Base-by-base conservation (phyloP, 2,797 vertebrate genomes). In the Fratercula arctica region DNA sequence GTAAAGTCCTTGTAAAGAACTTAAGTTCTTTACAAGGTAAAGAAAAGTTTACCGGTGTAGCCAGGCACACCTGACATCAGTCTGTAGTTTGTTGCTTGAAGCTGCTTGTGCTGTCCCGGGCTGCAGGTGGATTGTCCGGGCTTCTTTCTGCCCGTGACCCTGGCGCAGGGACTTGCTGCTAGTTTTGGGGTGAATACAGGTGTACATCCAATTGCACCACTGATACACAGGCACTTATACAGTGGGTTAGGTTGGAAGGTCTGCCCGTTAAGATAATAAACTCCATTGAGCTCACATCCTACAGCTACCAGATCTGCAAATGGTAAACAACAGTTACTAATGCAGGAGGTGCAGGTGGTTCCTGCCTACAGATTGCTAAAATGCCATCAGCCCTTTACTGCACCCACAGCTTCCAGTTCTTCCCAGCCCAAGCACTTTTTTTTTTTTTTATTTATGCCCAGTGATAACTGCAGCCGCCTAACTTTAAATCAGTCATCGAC, bases 211-310 rank as follows among this genome's bases (percentile, higher is more conserved):
- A 99, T 99, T 15, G 98, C 98, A 31, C 99, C 99, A 8, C 98
- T 98, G 56, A 99, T 98, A 96, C 99, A 99, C 18, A 99, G 98
- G 96, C 99, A 99, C 89, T 98, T 99, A 66, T 99, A 99, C 51
- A 99, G 97, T 3, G 98, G 98, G 93, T 98, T 99, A 73, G 99
- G 98, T 94, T 99, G 99, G 97, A 99, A 99, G 25, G 97, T 97
- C 93, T 99, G 98, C 31, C 99, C 99, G 0, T 99, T 99, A 81
- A 98, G 98, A 87, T 99, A 99, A 95, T 99, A 98, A 50, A 97
- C 93, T 37, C 99, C 98, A 73, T 98, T 99, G 93, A 99, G 97
- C 94, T 99, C 99, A 85, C 99, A 99, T 90, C 99, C 99, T 90
- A 99, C 98, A 26, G 98, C 99, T 97, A 99, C 96, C 96, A 99